Evolutionary conservation across 2,113 vertebrate species (phyloP).

Genomic region (Neolamprologus sp.): DNA sequence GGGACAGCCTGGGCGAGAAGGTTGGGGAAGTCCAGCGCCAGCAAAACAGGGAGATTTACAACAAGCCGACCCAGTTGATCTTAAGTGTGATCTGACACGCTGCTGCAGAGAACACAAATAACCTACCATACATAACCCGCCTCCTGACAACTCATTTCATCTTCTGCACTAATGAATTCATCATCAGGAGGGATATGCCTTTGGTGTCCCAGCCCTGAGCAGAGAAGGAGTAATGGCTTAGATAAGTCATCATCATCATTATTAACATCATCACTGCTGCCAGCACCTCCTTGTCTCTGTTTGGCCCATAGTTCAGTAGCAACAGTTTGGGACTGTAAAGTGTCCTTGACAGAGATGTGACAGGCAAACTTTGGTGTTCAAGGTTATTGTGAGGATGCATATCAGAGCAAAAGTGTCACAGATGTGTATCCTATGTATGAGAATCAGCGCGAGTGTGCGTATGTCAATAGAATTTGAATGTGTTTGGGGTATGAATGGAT

Average conservation of each 20-base stretch:
- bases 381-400: constrained; percentile 16
- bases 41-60: constrained; percentile 41
- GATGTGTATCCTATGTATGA: constrained; percentile 12
- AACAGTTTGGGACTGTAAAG: constrained; percentile 16
- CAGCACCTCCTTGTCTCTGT: neutral
- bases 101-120: constrained; percentile 58
- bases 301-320: neutral
- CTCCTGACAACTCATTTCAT: constrained; percentile 64
- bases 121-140: constrained; percentile 52
- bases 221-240: constrained; percentile 44
- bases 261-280: constrained; percentile 15
- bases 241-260: constrained; percentile 49
- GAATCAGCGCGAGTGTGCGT: constrained; percentile 15
- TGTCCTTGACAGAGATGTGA: constrained; percentile 24
- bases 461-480: constrained; percentile 59
- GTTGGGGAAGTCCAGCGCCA: constrained; percentile 32
- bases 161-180: constrained; percentile 61
- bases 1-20: constrained; percentile 25
- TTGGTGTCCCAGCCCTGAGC: constrained; percentile 26
- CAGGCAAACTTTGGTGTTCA: constrained; percentile 12
- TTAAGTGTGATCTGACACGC: constrained; percentile 17
- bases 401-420: constrained; percentile 6
- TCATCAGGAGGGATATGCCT: constrained; percentile 47
- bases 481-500: constrained; percentile 32
- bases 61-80: constrained; percentile 10